phyloP scores from a whole-genome alignment of 37 sponge, comb jelly and placozoan species.

The Agelas oroides region DNA sequence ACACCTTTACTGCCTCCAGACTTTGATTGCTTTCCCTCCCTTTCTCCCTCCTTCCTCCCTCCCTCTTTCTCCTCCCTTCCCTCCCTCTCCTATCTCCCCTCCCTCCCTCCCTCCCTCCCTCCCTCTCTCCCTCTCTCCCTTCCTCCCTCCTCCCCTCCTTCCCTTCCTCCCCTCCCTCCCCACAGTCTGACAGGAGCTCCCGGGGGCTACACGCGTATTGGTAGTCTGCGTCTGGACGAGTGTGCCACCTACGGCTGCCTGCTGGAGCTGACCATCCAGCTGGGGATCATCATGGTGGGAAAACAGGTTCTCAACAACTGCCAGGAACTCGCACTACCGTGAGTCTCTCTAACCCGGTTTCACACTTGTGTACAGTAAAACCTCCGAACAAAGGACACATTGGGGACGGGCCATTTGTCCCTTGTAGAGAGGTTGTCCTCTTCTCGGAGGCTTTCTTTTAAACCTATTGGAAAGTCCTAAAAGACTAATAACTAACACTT shows the following conservation, averaged over 20 bases:
- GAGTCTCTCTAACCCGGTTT: slow-evolving; percentile 19
- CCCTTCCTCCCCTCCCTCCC: background rate
- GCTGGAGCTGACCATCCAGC: slow-evolving; percentile 95
- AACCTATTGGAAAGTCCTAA: no score
- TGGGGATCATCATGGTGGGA: slow-evolving; percentile 91
- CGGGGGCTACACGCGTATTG: slow-evolving; percentile 75
- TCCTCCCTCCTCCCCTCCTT: background rate
- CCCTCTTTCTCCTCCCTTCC: background rate
- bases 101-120: no score
- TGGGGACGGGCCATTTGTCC: no score
- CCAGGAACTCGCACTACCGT: slow-evolving; percentile 91
- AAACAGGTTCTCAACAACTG: slow-evolving; percentile 95
- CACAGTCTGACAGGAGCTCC: slow-evolving; percentile 85
- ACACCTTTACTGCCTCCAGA: no score
- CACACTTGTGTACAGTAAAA: no score
- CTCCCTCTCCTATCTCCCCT: no score
- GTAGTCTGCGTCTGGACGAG: slow-evolving; percentile 87
- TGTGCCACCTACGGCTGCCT: slow-evolving; percentile 96
- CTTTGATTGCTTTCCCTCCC: background rate
- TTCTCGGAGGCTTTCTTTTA: no score
- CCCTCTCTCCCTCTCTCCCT: no score
- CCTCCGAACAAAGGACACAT: no score
- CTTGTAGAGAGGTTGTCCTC: no score
- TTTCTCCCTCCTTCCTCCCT: background rate
- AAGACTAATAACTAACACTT: no score